phyloP scores from a whole-genome alignment of 2,113 vertebrate species.

The Puntigrus tetrazona region DNA sequence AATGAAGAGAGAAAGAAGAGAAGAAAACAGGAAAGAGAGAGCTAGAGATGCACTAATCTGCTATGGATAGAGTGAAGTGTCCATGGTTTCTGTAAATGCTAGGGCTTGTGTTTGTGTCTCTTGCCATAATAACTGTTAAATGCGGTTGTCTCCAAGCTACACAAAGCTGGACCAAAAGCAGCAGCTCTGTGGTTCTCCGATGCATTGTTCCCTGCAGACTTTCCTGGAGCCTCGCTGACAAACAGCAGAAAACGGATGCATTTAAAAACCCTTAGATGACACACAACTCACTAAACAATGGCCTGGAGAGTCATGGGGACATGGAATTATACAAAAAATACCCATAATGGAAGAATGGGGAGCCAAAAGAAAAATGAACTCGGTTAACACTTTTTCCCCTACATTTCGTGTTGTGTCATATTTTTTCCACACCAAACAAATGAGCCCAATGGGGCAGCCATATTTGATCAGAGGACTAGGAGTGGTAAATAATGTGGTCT shows the following conservation, averaged over 20 bases:
- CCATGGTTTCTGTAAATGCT: slow-evolving; percentile 57
- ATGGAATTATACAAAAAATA: slow-evolving; percentile 64
- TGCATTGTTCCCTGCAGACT: slow-evolving; percentile 65
- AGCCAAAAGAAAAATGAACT: slow-evolving; percentile 56
- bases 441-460: slow-evolving; percentile 51
- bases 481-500: slow-evolving; percentile 25
- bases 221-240: slow-evolving; percentile 62
- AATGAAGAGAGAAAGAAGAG: slow-evolving; percentile 9
- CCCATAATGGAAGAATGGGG: slow-evolving; percentile 54
- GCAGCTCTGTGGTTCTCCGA: slow-evolving; percentile 58
- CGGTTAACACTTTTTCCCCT: slow-evolving; percentile 41
- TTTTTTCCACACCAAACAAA: slow-evolving; percentile 54
- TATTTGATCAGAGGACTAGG: slow-evolving; percentile 47
- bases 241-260: slow-evolving; percentile 65
- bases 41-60: not conserved
- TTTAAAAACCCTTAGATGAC: slow-evolving; percentile 61
- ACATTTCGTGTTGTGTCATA: slow-evolving; percentile 55
- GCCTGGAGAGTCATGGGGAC: slow-evolving; percentile 63
- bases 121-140: slow-evolving; percentile 50
- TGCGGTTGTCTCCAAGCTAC: slow-evolving; percentile 43
- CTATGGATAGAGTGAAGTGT: slow-evolving; percentile 53
- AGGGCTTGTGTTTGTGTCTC: slow-evolving; percentile 59
- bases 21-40: not conserved
- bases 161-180: slow-evolving; percentile 61
- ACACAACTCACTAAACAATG: slow-evolving; percentile 65